phyloP scores from a whole-genome alignment of 2,888 invertebrate genomes.

The Oxycera nigricornis region DNA sequence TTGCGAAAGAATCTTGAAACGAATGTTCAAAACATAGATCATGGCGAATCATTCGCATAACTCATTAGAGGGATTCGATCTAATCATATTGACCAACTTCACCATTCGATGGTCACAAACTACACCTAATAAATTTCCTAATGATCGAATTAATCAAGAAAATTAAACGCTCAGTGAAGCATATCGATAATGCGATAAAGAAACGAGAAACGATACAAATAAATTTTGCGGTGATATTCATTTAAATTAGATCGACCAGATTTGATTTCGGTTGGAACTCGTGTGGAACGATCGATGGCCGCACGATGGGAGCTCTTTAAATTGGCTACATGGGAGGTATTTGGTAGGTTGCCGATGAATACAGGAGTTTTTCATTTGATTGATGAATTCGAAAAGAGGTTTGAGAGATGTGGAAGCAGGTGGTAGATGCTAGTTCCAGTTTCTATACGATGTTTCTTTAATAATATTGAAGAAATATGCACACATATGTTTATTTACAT shows the following conservation, averaged over 20 bases:
- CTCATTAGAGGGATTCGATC: neutral
- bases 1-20: neutral
- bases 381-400: neutral
- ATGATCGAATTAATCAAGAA: conserved; percentile 32
- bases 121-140: conserved; percentile 33
- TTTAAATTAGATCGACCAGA: conserved; percentile 29
- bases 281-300: neutral
- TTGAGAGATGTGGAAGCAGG: neutral
- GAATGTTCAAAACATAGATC: neutral
- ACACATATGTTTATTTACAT: no score
- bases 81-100: neutral
- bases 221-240: conserved; percentile 21
- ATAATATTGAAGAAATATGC: no score
- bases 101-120: conserved; percentile 11
- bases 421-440: neutral
- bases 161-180: conserved; percentile 18
- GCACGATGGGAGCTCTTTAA: neutral
- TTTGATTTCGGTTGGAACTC: neutral
- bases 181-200: conserved; percentile 35
- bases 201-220: neutral
- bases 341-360: neutral
- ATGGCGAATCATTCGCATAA: conserved; percentile 4
- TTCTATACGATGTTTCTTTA: neutral
- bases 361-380: neutral
- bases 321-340: conserved; percentile 8